These are phyloP conservation scores for Eupithecia vulgata DNA, from an alignment of 2,888 invertebrate species.

Conservation along the genomic window DNA sequence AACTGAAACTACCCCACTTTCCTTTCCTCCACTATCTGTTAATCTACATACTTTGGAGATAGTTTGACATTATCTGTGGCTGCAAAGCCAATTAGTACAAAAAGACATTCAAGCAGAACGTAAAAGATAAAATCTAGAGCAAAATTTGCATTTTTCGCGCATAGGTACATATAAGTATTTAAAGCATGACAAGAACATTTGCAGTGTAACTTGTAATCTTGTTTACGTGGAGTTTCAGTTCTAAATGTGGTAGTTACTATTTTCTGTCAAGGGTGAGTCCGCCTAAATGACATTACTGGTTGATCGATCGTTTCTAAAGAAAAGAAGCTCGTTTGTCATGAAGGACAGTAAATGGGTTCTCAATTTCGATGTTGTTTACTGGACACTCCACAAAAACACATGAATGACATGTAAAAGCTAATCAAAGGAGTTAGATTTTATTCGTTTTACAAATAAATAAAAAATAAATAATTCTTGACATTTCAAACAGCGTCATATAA, in stretches of 20 bases:
- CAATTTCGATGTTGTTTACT: constrained; percentile 73
- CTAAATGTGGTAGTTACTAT: constrained; percentile 5
- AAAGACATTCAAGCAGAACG: neutral
- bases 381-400: constrained; percentile 68
- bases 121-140: constrained; percentile 7
- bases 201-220: neutral
- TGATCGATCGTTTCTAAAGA: constrained; percentile 71
- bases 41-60: neutral
- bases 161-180: no score
- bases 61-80: neutral
- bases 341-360: constrained; percentile 73
- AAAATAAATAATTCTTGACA: no score
- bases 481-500: no score
- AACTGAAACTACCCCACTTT: constrained; percentile 2
- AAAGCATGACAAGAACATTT: constrained; percentile 4
- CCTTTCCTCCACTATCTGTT: neutral
- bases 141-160: neutral
- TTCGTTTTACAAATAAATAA: no score
- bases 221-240: constrained; percentile 19
- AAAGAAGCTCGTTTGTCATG: constrained; percentile 76
- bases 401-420: constrained; percentile 59
- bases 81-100: constrained; percentile 1
- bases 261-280: constrained; percentile 34
- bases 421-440: neutral
- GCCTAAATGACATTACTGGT: constrained; percentile 69